Evolutionary conservation across 2,888 invertebrate species (phyloP), one percentile per base, ranked within the genome.

Genomic region (Lasioglossum villosulum): DNA sequence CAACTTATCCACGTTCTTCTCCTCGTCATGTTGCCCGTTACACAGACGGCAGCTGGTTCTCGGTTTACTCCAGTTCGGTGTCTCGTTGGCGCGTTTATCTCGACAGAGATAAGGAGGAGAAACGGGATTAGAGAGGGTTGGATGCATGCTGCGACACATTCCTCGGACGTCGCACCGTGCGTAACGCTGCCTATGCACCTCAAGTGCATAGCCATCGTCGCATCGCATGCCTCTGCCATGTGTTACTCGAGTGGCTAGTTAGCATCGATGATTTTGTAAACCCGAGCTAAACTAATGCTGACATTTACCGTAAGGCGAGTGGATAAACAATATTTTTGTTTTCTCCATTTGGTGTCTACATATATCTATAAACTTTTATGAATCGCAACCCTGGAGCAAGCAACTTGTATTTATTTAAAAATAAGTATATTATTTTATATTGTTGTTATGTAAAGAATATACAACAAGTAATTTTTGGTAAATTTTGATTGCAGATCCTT

Each of bases 211-310:
- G 72, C 37, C 27, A 74, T 37, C 42, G 70, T 56, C 78, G 70
- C 83, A 45, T 56, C 78, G 70, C 83, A 30, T 70, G 68, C 73
- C 45, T 48, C 27, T 63, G 45, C 73, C 76, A 84, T 74, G 82
- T 74, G 82, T 77, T 63, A 63, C 68, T 74, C 68, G 70, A 82
- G 83, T 78, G 83, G 27, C 84, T 84, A 82, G 84, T 84, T 84
- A 84, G 66, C 83, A 75, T 75, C 59, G 27, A 52, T 52, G 52
- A 52, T 52, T 52, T 52, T 23, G 2, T 52, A 52, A 6, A 52
- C 23, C 23, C 8, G 8, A 52, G 52, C 52, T 52, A 52, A 19
- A 48, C 6, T 16, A 45, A 45, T 16, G n/a, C n/a, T n/a, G n/a
- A n/a, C n/a, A n/a, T n/a, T n/a, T n/a, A n/a, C n/a, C n/a, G n/a